Conservation (phyloP, 2,888 invertebrate species). For the Melolontha melolontha region DNA sequence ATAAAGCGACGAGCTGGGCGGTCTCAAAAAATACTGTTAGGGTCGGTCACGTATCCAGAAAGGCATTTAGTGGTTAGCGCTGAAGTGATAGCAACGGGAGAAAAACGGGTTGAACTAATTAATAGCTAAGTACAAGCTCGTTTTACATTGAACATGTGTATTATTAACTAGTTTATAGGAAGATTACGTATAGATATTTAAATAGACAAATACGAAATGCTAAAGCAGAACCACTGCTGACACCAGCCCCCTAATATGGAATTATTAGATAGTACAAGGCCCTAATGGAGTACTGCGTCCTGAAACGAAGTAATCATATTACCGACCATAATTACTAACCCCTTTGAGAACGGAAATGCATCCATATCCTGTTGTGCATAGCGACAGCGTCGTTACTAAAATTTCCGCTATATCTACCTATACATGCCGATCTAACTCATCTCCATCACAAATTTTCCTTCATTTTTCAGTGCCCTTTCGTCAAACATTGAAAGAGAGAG, state of each 20-base stretch:
- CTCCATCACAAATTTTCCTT: neutral
- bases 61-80: conserved; percentile 3
- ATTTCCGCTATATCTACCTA: conserved; percentile 45
- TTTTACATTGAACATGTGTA: neutral
- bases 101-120: neutral
- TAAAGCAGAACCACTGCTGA: conserved; percentile 11
- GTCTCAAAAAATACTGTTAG: conserved; percentile 19
- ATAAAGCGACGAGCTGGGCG: conserved; percentile 21
- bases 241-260: conserved; percentile 55
- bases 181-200: neutral
- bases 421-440: conserved; percentile 1
- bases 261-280: conserved; percentile 64
- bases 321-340: conserved; percentile 74
- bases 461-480: too few species aligned
- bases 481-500: too few species aligned
- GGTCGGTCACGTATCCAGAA: conserved; percentile 6
- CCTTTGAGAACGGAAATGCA: conserved; percentile 77
- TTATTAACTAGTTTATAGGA: neutral
- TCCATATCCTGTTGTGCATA: conserved; percentile 74
- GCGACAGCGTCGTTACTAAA: conserved; percentile 53
- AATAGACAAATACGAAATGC: conserved; percentile 13
- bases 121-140: neutral
- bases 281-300: conserved; percentile 66
- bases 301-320: conserved; percentile 74
- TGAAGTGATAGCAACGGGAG: neutral